These are phyloP conservation scores for Piprites chloris DNA, from an alignment of 2,113 vertebrate genomes.

Conservation along the genomic window DNA sequence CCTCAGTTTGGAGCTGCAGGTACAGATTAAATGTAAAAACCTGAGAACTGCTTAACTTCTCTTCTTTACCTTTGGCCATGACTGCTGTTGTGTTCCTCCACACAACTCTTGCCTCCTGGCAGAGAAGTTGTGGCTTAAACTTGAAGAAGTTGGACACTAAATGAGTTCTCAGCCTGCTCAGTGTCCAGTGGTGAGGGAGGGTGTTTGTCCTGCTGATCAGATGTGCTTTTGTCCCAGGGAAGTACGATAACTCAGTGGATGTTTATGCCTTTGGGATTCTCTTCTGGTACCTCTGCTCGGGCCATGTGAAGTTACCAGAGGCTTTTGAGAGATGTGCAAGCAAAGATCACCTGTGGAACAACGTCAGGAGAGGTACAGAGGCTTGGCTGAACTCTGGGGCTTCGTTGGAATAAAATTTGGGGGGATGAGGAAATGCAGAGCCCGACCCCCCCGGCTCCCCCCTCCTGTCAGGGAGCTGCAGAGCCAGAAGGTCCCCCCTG, in stretches of 20 bases:
- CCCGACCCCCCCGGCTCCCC: not conserved
- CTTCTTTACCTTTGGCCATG: not conserved
- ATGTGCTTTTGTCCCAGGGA: conserved; percentile 74
- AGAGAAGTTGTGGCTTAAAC: not conserved
- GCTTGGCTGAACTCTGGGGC: not conserved
- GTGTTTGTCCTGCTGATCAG: not conserved
- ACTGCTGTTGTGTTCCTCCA: not conserved
- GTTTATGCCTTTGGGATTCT: conserved; percentile 98
- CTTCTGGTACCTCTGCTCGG: conserved; percentile 99
- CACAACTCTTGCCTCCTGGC: not conserved
- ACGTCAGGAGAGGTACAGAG: conserved; percentile 89
- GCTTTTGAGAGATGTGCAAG: conserved; percentile 96
- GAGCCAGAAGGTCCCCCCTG: not conserved
- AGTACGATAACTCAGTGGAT: conserved; percentile 97
- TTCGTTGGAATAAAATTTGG: not conserved
- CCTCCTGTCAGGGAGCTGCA: not conserved
- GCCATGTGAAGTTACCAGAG: conserved; percentile 93
- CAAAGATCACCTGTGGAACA: conserved; percentile 98
- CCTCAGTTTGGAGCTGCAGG: not conserved
- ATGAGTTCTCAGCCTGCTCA: not conserved
- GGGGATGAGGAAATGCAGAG: not conserved
- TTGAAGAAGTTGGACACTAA: not conserved
- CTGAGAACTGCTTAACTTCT: not conserved
- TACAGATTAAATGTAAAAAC: not conserved
- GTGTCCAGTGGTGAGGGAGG: not conserved